A percentile compares a stretch with the other conserved stretches of the same genome.
phyloP scores from a whole-genome alignment of 2,113 vertebrate species.

The Hiodon alosoides region DNA sequence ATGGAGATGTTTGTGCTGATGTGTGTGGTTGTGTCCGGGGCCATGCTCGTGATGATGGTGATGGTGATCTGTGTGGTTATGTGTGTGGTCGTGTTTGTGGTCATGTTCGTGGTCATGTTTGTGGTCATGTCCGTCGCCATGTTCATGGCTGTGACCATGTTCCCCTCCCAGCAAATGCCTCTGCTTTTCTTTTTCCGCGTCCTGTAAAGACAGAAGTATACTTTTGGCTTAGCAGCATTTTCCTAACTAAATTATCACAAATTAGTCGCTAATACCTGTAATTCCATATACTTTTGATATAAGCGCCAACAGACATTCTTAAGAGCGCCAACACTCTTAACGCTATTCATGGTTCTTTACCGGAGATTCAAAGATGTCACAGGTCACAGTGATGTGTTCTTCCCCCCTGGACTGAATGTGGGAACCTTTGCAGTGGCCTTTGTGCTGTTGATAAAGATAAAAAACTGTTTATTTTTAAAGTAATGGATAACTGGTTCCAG shows the following conservation, averaged over 20 bases:
- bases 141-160: constrained; percentile 48
- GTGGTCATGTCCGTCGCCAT: constrained; percentile 9
- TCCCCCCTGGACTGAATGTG: fast-evolving
- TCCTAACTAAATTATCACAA: too few species aligned
- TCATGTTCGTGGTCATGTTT: background rate
- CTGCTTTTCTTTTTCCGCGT: constrained; percentile 51
- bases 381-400: background rate
- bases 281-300: too few species aligned
- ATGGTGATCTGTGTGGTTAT: constrained; percentile 1
- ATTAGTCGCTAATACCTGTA: too few species aligned
- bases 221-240: background rate
- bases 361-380: constrained; percentile 63
- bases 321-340: background rate
- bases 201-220: constrained; percentile 35
- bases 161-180: constrained; percentile 45
- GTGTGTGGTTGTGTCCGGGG: constrained; percentile 7
- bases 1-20: constrained; percentile 33
- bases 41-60: constrained; percentile 20
- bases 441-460: constrained; percentile 51
- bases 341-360: constrained; percentile 37
- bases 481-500: background rate
- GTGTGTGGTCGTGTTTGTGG: constrained; percentile 40
- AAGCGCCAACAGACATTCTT: background rate
- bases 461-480: background rate
- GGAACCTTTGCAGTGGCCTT: constrained; percentile 56